Conservation (phyloP, 2,797 vertebrate species). For the Sciurus vulgaris region DNA sequence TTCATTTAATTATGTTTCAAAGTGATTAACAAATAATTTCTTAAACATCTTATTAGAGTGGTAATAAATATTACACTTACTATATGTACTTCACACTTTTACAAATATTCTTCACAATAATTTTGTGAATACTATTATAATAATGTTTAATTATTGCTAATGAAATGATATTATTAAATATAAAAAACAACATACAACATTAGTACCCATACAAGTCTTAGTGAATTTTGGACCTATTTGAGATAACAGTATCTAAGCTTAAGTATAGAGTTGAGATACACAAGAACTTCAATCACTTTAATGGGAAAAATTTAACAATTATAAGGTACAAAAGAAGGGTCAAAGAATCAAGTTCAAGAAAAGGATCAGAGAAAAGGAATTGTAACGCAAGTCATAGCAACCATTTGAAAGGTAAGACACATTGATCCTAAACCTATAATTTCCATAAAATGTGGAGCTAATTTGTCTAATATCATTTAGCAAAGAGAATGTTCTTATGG, state of each 20-base stretch:
- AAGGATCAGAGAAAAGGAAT: neutral
- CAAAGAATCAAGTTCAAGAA: neutral
- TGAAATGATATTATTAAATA: neutral
- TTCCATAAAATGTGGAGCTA: neutral
- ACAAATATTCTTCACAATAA: conserved; percentile 16
- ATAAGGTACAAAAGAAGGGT: neutral
- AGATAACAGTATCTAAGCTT: neutral
- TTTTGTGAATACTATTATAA: neutral
- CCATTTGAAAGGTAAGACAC: neutral
- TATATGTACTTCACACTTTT: neutral
- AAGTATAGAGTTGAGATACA: neutral
- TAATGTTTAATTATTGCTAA: neutral
- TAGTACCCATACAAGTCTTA: neutral
- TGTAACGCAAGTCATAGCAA: neutral
- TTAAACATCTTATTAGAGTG: neutral
- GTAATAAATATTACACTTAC: neutral
- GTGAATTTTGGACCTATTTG: neutral
- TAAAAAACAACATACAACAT: neutral
- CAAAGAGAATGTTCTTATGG: neutral
- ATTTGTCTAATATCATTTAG: neutral
- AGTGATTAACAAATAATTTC: neutral
- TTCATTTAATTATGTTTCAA: neutral
- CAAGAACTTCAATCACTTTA: neutral
- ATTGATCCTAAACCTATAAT: neutral
- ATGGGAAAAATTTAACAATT: neutral